These are phyloP conservation scores for Pelosia muscerda DNA, from an alignment of 2,888 invertebrate species.

Conservation along the genomic window DNA sequence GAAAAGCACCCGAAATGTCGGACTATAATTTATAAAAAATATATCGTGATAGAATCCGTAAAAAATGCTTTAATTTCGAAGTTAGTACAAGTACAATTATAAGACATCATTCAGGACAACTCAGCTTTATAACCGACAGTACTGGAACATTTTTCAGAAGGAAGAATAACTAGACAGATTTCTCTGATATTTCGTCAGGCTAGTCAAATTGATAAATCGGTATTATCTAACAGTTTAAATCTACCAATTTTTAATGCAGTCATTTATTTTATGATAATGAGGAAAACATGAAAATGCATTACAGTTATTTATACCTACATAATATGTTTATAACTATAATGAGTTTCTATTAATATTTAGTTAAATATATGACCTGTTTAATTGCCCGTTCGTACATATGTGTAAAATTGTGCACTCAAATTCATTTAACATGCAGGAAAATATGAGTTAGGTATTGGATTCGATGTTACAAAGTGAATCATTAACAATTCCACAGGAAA, in stretches of 20 bases:
- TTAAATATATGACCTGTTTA: not conserved
- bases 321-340: too few relatives aligned
- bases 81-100: too few relatives aligned
- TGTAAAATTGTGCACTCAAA: not conserved
- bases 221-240: not conserved
- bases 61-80: too few relatives aligned
- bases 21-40: too few relatives aligned
- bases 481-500: constrained; percentile 4
- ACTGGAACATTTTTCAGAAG: too few relatives aligned
- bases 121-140: too few relatives aligned
- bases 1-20: too few relatives aligned
- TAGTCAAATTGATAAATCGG: not conserved
- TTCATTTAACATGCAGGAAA: not conserved
- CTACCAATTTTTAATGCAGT: not conserved
- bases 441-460: not conserved
- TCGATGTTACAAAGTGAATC: not conserved
- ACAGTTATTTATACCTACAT: too few relatives aligned
- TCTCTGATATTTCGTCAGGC: not conserved
- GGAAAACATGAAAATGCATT: constrained; percentile 1
- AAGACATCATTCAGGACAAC: too few relatives aligned
- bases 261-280: not conserved
- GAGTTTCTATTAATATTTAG: too few relatives aligned
- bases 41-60: too few relatives aligned
- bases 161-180: too few relatives aligned
- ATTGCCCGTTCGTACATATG: not conserved